Conservation (phyloP, 2,797 vertebrate species). For the Austrolebias charrua region DNA sequence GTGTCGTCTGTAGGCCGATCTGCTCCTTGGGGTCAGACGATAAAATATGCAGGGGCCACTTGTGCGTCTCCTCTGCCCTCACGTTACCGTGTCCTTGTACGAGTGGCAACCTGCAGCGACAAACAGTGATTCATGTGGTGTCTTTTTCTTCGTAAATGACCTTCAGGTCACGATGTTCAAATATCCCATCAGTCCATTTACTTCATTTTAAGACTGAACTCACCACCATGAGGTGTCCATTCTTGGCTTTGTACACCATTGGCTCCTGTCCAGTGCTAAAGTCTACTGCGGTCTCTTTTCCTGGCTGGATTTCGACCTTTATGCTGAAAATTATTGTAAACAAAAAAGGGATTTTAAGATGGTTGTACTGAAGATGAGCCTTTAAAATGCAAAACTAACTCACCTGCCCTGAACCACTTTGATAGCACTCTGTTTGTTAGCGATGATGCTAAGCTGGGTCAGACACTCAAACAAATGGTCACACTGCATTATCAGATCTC, state of each 20-base stretch:
- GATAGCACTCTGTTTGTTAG: slow-evolving; percentile 82
- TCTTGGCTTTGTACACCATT: slow-evolving; percentile 89
- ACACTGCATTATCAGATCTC: slow-evolving; percentile 88
- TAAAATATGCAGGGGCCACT: slow-evolving; percentile 69
- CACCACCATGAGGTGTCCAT: slow-evolving; percentile 93
- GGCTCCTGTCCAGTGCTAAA: slow-evolving; percentile 86
- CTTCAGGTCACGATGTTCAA: background rate
- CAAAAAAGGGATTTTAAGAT: background rate
- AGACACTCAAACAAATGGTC: slow-evolving; percentile 87
- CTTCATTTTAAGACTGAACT: slow-evolving; percentile 61
- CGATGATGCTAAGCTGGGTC: slow-evolving; percentile 86
- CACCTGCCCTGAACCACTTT: slow-evolving; percentile 89
- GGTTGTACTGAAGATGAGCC: background rate
- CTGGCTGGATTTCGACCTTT: slow-evolving; percentile 86
- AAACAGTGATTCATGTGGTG: slow-evolving; percentile 19
- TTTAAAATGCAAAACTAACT: slow-evolving; percentile 36
- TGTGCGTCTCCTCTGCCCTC: slow-evolving; percentile 47
- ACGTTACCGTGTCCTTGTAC: slow-evolving; percentile 68
- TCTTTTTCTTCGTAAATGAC: slow-evolving; percentile 2
- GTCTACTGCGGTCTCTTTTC: slow-evolving; percentile 88
- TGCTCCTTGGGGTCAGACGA: slow-evolving; percentile 56
- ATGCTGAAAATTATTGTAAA: slow-evolving; percentile 76
- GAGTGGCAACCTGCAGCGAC: slow-evolving; percentile 70
- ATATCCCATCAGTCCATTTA: background rate
- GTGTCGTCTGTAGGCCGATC: slow-evolving; percentile 33